phyloP scores from a whole-genome alignment of 2,797 vertebrate species.

The Erpetoichthys calabaricus region DNA sequence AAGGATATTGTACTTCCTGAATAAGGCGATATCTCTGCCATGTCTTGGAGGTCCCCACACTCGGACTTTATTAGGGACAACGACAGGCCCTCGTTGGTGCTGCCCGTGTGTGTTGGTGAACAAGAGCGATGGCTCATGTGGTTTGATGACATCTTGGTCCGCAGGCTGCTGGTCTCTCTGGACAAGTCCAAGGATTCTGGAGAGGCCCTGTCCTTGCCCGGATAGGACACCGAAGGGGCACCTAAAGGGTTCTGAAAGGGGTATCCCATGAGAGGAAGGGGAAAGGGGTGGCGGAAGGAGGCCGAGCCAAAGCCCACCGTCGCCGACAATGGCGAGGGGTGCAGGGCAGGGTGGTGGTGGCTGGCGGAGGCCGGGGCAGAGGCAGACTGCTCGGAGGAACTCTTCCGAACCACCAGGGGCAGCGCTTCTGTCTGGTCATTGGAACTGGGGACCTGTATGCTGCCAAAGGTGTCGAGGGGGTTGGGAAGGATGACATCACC shows the following conservation, averaged over 20 bases:
- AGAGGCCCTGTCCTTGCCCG: conserved; percentile 78
- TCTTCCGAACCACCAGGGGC: conserved; percentile 88
- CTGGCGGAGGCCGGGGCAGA: conserved; percentile 67
- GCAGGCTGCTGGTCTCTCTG: conserved; percentile 83
- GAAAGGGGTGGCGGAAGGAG: conserved; percentile 88
- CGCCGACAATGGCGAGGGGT: conserved; percentile 86
- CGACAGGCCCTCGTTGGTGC: conserved; percentile 76
- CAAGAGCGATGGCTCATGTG: conserved; percentile 86
- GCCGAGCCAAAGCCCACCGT: conserved; percentile 79
- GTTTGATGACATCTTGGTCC: conserved; percentile 93
- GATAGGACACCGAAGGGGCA: conserved; percentile 68
- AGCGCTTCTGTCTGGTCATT: conserved; percentile 93
- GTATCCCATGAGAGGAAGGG: conserved; percentile 88
- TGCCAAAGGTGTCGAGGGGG: conserved; percentile 79
- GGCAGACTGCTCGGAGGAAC: conserved; percentile 75
- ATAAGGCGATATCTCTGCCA: conserved; percentile 93
- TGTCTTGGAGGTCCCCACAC: conserved; percentile 90
- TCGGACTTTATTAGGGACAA: conserved; percentile 94
- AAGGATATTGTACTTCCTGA: conserved; percentile 99
- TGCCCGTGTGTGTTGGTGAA: conserved; percentile 82
- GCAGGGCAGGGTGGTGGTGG: conserved; percentile 75
- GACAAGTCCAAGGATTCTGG: conserved; percentile 94
- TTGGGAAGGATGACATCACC: conserved; percentile 95
- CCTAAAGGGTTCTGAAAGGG: conserved; percentile 86
- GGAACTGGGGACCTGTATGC: conserved; percentile 65